phyloP scores from a whole-genome alignment of 2,113 vertebrate species.

The Puffinus mauretanicus region DNA sequence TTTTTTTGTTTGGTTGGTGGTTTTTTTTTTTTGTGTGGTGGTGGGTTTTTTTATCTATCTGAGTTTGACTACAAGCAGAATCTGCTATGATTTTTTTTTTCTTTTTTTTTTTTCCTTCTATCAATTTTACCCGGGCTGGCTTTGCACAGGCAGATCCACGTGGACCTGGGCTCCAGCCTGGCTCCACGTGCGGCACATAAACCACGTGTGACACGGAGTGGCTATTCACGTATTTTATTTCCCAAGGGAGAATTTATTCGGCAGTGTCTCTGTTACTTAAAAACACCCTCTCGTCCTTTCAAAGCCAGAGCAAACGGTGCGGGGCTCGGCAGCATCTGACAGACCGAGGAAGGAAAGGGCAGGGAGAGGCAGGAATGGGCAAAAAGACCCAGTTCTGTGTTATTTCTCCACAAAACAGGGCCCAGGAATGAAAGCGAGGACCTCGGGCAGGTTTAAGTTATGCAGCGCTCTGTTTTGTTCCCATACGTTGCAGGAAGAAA shows the following conservation, averaged over 20 bases:
- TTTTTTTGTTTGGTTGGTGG: background rate
- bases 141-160: background rate
- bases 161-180: background rate
- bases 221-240: slow-evolving; percentile 12
- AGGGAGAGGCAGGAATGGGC: background rate
- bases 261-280: slow-evolving; percentile 25
- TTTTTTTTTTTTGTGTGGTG: background rate
- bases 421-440: background rate
- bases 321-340: fast-evolving
- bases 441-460: background rate
- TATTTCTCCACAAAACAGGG: background rate
- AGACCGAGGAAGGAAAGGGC: background rate
- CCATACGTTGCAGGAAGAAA: slow-evolving; percentile 16
- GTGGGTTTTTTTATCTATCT: background rate
- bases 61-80: background rate
- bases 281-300: background rate
- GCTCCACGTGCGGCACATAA: background rate
- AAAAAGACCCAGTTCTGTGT: background rate
- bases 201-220: background rate
- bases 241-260: slow-evolving; percentile 2
- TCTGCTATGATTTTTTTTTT: background rate
- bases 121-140: background rate
- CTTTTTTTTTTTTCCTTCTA: too few species aligned
- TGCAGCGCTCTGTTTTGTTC: slow-evolving; percentile 11
- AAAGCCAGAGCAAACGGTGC: background rate